phyloP scores from a whole-genome alignment of 2,888 invertebrate species.

The Leptopterna dolabrata region DNA sequence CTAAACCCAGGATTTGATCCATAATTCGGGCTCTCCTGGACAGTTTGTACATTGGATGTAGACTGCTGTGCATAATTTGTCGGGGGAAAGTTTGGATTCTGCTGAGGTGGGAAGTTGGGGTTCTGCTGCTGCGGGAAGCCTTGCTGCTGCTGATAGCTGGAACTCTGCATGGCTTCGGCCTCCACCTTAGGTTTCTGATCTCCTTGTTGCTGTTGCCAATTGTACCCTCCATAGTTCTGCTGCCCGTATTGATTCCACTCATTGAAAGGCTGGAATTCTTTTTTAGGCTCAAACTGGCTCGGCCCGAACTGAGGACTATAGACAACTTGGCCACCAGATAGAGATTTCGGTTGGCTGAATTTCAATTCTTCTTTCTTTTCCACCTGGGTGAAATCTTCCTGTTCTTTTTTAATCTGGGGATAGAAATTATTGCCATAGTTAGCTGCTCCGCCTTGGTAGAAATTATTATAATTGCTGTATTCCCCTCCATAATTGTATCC shows the following conservation, averaged over 20 bases:
- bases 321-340: constrained; percentile 47
- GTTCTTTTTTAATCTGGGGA: constrained; percentile 31
- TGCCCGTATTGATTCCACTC: constrained; percentile 41
- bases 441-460: constrained; percentile 22
- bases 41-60: neutral
- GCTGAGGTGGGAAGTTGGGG: neutral
- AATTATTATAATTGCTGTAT: constrained; percentile 33
- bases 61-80: neutral
- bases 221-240: constrained; percentile 20
- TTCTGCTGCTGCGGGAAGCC: neutral
- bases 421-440: constrained; percentile 47
- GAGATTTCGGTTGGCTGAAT: constrained; percentile 31
- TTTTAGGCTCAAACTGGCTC: constrained; percentile 23
- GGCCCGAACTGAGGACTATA: constrained; percentile 35
- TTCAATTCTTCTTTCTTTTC: constrained; percentile 46
- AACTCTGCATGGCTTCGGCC: neutral
- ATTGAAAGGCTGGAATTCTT: constrained; percentile 36
- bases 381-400: neutral
- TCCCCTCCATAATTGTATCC: constrained; percentile 27
- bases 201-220: constrained; percentile 28
- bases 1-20: neutral
- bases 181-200: constrained; percentile 37
- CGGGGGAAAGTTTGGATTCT: neutral
- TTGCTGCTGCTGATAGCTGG: neutral
- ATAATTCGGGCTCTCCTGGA: neutral